Evolutionary conservation across 2,797 vertebrate genomes (phyloP).

Genomic region (Brachymystax lenok): DNA sequence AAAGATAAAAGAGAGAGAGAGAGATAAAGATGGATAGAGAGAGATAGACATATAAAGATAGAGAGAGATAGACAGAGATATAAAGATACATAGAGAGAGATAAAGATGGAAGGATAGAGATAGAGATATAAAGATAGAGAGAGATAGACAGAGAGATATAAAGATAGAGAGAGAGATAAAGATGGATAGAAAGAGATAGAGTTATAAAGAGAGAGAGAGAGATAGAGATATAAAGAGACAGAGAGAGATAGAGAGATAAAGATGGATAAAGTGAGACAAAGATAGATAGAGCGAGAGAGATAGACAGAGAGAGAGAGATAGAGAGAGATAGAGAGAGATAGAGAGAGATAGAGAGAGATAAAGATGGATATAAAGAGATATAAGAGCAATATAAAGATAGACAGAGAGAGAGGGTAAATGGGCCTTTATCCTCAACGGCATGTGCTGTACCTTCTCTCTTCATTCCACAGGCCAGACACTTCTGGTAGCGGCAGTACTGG

Average conservation of each 20-base stretch:
- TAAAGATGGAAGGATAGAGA: too few relatives aligned
- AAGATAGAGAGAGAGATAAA: too few relatives aligned
- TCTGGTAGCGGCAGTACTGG: slow-evolving; percentile 99
- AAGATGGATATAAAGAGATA: neutral
- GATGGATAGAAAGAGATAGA: too few relatives aligned
- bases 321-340: neutral
- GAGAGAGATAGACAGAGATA: too few relatives aligned
- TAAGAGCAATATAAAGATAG: slow-evolving; percentile 1
- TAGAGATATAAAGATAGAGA: too few relatives aligned
- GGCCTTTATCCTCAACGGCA: slow-evolving; percentile 77
- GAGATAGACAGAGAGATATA: too few relatives aligned
- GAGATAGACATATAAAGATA: too few relatives aligned
- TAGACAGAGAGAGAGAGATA: neutral
- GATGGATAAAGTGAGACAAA: too few relatives aligned
- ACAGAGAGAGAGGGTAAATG: slow-evolving; percentile 34
- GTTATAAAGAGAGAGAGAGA: too few relatives aligned
- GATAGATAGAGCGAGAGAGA: neutral
- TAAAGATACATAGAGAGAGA: too few relatives aligned
- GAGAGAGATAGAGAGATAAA: too few relatives aligned
- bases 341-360: neutral
- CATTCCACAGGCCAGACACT: slow-evolving; percentile 99
- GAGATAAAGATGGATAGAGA: neutral
- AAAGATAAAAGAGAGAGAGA: neutral
- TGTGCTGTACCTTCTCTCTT: slow-evolving; percentile 95
- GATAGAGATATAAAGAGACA: too few relatives aligned